Evolutionary conservation across 2,888 invertebrate species (phyloP).

Genomic region (Eretmocerus hayati): DNA sequence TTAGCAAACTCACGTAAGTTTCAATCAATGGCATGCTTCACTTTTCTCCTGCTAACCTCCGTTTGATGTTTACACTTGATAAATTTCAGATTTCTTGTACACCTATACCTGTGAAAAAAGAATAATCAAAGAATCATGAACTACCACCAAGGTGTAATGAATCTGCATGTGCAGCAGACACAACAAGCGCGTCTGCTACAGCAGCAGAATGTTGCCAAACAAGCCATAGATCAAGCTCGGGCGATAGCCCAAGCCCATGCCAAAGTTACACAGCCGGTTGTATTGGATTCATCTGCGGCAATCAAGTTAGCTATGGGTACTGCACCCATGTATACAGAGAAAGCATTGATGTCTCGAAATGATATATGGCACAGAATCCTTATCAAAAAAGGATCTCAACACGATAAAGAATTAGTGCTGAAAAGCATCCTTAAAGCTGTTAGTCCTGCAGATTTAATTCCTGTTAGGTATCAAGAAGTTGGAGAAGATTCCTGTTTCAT

Average conservation of each 20-base stretch:
- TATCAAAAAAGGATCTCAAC: conserved; percentile 36
- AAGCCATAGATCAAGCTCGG: neutral
- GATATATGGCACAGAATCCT: conserved; percentile 41
- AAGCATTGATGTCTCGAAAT: conserved; percentile 35
- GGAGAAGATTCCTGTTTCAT: conserved; percentile 46
- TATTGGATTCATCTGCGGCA: conserved; percentile 33
- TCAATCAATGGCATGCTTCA: too few relatives aligned
- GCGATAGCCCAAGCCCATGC: neutral
- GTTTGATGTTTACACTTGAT: too few relatives aligned
- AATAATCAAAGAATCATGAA: neutral
- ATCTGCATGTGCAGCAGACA: neutral
- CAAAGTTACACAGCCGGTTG: conserved; percentile 3
- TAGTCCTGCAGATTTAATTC: conserved; percentile 49
- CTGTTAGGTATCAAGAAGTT: conserved; percentile 44
- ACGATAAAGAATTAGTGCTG: conserved; percentile 42
- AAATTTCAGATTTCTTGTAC: too few relatives aligned
- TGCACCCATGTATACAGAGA: conserved; percentile 34
- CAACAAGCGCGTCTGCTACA: neutral
- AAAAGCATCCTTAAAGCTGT: conserved; percentile 46
- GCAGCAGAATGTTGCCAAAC: neutral
- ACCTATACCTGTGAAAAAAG: too few relatives aligned
- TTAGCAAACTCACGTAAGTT: too few relatives aligned
- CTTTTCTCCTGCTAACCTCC: too few relatives aligned
- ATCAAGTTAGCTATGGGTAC: conserved; percentile 30
- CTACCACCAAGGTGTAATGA: neutral